Percentiles rank a stretch among this genome's conserved stretches.
These are phyloP conservation scores for Synergus japonicus DNA, from an alignment of 2,888 invertebrate species.

Conservation along the genomic window DNA sequence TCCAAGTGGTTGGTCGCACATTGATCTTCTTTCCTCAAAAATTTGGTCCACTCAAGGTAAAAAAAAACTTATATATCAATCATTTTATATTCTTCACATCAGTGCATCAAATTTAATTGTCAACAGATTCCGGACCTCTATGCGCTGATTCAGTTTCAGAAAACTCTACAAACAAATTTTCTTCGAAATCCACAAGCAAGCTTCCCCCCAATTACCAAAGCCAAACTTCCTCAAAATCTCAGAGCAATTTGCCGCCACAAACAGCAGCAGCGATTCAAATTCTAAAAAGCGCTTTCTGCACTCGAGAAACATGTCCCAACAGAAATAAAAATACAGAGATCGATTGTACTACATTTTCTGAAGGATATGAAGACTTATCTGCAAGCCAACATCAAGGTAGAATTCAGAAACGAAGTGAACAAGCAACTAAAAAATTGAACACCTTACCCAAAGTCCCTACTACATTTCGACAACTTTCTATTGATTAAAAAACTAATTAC, in stretches of 20 bases:
- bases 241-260: constrained; percentile 10
- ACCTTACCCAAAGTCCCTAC: not conserved
- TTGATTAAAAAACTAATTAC: not conserved
- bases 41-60: constrained; percentile 14
- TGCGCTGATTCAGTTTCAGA: not conserved
- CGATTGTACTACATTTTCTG: not conserved
- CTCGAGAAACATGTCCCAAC: constrained; percentile 13
- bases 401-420: not conserved
- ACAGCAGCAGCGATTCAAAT: constrained; percentile 5
- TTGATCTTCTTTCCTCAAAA: constrained; percentile 7
- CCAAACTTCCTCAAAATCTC: constrained; percentile 12
- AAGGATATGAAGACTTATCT: not conserved
- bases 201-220: not conserved
- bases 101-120: not conserved
- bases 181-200: constrained; percentile 3
- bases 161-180: not conserved
- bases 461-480: not conserved
- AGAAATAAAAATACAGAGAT: not conserved
- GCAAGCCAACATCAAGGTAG: not conserved
- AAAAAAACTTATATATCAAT: not conserved
- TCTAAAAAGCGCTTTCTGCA: constrained; percentile 32
- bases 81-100: not conserved
- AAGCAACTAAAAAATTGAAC: not conserved
- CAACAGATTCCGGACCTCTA: not conserved
- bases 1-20: constrained; percentile 12